Evolutionary conservation across 2,888 invertebrate species (phyloP), one percentile per base, ranked within the genome.

Genomic region (Acanthococcus lagerstroemiae): DNA sequence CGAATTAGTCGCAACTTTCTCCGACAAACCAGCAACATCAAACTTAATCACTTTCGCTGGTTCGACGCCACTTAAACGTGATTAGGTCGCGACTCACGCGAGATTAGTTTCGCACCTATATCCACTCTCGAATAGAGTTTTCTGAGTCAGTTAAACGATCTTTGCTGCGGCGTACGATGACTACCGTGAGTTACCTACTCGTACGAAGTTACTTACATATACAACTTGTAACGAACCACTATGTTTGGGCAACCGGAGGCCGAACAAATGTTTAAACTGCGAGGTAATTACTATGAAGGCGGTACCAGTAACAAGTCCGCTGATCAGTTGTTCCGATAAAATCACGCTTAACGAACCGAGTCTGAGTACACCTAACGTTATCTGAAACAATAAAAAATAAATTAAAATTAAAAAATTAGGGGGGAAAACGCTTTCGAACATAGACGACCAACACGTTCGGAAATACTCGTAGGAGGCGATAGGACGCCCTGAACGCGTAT

Each of bases 221-320:
- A 60, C 52, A 15, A 68, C 61, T 15, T 60, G 46, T 72, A 85
- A 85, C 69, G 83, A 79, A 15, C 85, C 84, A 5, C 78, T 78
- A 25, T 81, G 75, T 70, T 81, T 82, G 0, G 75, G 75, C 21
- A 85, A 73, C 30, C 75, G 75, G 3, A 88, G 74, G 0, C 89
- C 88, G 67, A 88, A 79, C 0, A 88, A 77, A 74, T 86, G 85
- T 68, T 74, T 75, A 7, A 76, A 69, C 76, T 93, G 93, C 0
- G 90, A 89, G 0, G 86, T 82, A 27, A 90, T 79, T 15, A 94
- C 92, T 74, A 92, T 88, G 72, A 89, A 81, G 0, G 91, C 88
- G 4, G 90, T 88, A 0, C 88, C 92, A 0, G 90, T 89, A 1
- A 91, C 92, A 77, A 94, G 90, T 1, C 90, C 92, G 66, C 88